Evolutionary conservation across 1,140 invertebrate species (phyloP), one percentile per base, ranked within the genome.

Genomic region (Trachymyrmex septentrionalis): DNA sequence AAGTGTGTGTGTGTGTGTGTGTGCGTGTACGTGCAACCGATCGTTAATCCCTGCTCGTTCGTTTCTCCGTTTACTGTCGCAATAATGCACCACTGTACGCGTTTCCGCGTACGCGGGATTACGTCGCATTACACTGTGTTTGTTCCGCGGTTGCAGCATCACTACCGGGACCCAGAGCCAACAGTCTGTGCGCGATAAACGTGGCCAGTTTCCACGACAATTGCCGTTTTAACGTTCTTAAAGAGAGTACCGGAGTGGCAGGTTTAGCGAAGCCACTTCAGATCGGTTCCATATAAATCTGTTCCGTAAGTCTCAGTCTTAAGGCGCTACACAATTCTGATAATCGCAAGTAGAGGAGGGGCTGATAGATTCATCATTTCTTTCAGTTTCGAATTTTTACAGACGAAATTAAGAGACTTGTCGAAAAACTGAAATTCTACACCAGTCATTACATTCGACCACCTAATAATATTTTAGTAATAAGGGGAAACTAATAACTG

Each of bases 11-110:
- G 69, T 14, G 27, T 9, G 12, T 21, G 53, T 34, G n/a, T 24
- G 30, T 16, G 2, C 34, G 24, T 24, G 66, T 67, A 0, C 3
- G 69, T n/a, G 24, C 50, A 30, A 44, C n/a, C 80, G 80, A 84
- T 84, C 80, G 80, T 84, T 84, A 84, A 84, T 75, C 69, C 67
- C 38, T 63, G 69, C 80, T 57, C 55, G 24, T 38, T 64, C 75
- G 48, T 67, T 73, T 82, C 67, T 72, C 55, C 38, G 27, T 73
- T 81, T 59, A 81, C 53, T 50, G 80, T 84, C 24, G 80, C 80
- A 75, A 82, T 82, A 82, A 82, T 73, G 80, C 53, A 34, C 69
- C 53, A 19, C 14, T 55, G 38, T 57, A 38, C 27, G 38, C 27
- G 66, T 57, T 57, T 67, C 77, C 44, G 69, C 69, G 53, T 75